A percentile compares a stretch with the other conserved stretches of the same genome.
phyloP scores from a whole-genome alignment of 2,113 vertebrate species.

The Todiramphus saurophagus region DNA sequence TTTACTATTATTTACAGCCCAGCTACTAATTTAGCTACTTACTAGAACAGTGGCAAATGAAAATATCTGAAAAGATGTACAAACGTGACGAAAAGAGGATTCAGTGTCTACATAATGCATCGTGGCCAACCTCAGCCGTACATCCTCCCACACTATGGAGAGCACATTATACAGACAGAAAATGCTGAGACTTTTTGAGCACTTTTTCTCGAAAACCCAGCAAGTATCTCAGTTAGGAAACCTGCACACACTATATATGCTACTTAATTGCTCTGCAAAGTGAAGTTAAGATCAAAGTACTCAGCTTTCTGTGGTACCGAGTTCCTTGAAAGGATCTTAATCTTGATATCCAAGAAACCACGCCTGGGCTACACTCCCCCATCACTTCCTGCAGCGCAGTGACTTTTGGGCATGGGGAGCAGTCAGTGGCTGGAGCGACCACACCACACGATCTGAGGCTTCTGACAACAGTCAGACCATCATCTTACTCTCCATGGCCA shows the following conservation, averaged over 20 bases:
- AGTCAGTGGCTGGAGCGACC: neutral
- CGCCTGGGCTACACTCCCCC: neutral
- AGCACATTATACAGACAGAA: neutral
- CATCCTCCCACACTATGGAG: neutral
- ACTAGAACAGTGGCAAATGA: neutral
- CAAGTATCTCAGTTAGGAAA: neutral
- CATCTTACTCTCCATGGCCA: neutral
- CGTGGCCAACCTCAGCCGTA: neutral
- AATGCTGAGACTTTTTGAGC: neutral
- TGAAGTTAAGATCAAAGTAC: neutral
- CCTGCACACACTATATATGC: neutral
- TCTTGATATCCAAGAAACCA: neutral
- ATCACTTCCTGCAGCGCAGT: rapidly evolving
- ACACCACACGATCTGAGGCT: neutral
- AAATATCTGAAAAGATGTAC: neutral
- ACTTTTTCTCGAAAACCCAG: neutral
- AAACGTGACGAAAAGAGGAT: neutral
- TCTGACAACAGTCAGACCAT: neutral
- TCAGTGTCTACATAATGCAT: neutral
- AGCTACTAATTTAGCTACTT: neutral
- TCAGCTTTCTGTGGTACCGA: neutral
- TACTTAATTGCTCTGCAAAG: neutral
- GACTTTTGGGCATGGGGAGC: rapidly evolving
- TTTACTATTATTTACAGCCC: slow-evolving; percentile 15
- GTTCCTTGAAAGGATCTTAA: neutral